These are phyloP conservation scores for Polypterus senegalus DNA, from an alignment of 2,113 vertebrate genomes.

Conservation along the genomic window DNA sequence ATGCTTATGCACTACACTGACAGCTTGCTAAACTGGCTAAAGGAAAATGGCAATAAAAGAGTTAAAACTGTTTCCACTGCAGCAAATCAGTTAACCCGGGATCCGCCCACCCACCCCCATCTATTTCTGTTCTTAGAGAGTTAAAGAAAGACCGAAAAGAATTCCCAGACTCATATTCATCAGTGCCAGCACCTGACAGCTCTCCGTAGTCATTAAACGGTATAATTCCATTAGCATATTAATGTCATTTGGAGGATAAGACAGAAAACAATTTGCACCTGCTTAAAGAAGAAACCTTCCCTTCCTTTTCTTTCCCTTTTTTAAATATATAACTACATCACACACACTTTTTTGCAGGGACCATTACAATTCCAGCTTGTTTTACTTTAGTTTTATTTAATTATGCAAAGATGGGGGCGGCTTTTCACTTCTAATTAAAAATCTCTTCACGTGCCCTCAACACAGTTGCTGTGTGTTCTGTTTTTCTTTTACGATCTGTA, in stretches of 20 bases:
- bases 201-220: slow-evolving; percentile 34
- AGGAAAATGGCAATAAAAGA: no score
- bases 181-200: slow-evolving; percentile 33
- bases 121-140: slow-evolving; percentile 9
- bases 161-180: slow-evolving; percentile 25
- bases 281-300: slow-evolving; percentile 21
- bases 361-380: slow-evolving; percentile 17
- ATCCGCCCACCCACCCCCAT: no score
- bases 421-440: slow-evolving; percentile 23
- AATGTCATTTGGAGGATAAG: slow-evolving; percentile 25
- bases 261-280: slow-evolving; percentile 33
- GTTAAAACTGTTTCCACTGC: no score
- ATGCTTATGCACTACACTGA: no score
- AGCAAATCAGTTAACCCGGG: no score
- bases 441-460: slow-evolving; percentile 13
- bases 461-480: slow-evolving; percentile 15
- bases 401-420: slow-evolving; percentile 12
- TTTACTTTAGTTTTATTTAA: slow-evolving; percentile 4
- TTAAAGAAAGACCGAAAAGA: slow-evolving; percentile 10
- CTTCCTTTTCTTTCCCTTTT: slow-evolving; percentile 18
- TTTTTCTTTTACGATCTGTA: slow-evolving; percentile 7
- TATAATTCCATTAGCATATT: slow-evolving; percentile 36
- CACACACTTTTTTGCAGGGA: slow-evolving; percentile 17
- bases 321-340: slow-evolving; percentile 29
- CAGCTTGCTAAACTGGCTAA: no score